Evolutionary conservation across 30 jellyfish, hydroid and myxozoan genomes (phyloP).

Genomic region (Cassiopea xamachana): DNA sequence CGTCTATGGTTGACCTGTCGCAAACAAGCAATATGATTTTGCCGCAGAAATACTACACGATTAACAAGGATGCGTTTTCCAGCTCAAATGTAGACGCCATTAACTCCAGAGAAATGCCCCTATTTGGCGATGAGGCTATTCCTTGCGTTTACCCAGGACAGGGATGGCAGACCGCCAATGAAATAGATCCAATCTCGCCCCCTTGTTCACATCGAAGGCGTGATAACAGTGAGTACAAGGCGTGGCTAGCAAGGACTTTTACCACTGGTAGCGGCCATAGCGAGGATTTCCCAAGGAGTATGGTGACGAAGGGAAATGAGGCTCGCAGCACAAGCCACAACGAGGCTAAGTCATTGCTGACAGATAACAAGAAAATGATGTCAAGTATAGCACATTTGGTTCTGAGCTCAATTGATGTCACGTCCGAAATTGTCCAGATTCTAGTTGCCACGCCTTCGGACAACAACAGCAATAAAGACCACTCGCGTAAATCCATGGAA

Average conservation of each 20-base stretch:
- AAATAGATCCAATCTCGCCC: background rate
- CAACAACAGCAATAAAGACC: conserved; percentile 47
- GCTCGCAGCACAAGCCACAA: background rate
- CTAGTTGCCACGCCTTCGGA: conserved; percentile 63
- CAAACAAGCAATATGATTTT: conserved; percentile 9
- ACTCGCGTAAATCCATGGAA: conserved; percentile 41
- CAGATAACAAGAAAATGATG: conserved; percentile 52
- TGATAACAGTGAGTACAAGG: background rate
- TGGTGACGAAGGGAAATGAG: conserved; percentile 15
- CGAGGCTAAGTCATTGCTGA: background rate
- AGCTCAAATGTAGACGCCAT: background rate
- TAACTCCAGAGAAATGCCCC: background rate
- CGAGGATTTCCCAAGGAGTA: conserved; percentile 12
- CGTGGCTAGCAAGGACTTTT: conserved; percentile 56
- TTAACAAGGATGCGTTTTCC: background rate
- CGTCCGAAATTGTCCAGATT: conserved; percentile 62
- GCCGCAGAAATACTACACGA: conserved; percentile 3
- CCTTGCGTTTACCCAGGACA: conserved; percentile 31
- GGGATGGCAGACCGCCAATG: conserved; percentile 30
- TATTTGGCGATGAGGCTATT: conserved; percentile 13
- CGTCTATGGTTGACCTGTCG: conserved; percentile 54
- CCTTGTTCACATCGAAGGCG: conserved; percentile 19
- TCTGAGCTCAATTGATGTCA: conserved; percentile 29
- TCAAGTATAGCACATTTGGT: conserved; percentile 28
- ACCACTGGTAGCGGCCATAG: conserved; percentile 40